Percentiles rank a stretch among this genome's conserved stretches.
Evolutionary conservation across 2,797 vertebrate species (phyloP).

Genomic region (Galaxias olidus): DNA sequence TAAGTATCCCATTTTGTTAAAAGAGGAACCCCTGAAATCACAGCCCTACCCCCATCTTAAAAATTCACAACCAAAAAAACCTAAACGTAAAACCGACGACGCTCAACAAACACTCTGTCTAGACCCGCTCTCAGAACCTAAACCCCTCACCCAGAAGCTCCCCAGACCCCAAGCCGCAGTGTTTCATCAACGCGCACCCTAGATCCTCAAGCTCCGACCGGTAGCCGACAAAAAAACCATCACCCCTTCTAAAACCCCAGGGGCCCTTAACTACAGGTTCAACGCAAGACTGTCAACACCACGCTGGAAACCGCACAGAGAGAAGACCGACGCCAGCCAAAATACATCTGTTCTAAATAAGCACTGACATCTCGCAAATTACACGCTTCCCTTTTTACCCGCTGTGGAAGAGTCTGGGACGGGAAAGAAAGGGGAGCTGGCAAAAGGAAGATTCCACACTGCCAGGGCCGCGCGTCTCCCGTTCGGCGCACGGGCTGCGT

Average conservation of each 20-base stretch:
- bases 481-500: no score
- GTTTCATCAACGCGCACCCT: slow-evolving; percentile 43
- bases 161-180: slow-evolving; percentile 44
- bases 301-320: slow-evolving; percentile 48
- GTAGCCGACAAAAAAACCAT: slow-evolving; percentile 56
- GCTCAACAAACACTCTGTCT: slow-evolving; percentile 19
- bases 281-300: slow-evolving; percentile 49
- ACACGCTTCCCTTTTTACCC: slow-evolving; percentile 70
- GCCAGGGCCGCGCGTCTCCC: slow-evolving; percentile 28
- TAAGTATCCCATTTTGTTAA: no score
- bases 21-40: no score
- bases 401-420: slow-evolving; percentile 55
- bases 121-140: slow-evolving; percentile 18
- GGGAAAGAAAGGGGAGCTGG: slow-evolving; percentile 58
- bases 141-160: slow-evolving; percentile 20
- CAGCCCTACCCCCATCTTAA: background rate
- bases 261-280: slow-evolving; percentile 31
- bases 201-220: slow-evolving; percentile 42
- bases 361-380: slow-evolving; percentile 70
- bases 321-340: slow-evolving; percentile 65
- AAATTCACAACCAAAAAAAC: slow-evolving; percentile 31
- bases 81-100: background rate
- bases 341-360: slow-evolving; percentile 78
- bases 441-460: slow-evolving; percentile 69
- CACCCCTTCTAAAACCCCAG: slow-evolving; percentile 54